A percentile compares a stretch with the other conserved stretches of the same genome.
phyloP scores from a whole-genome alignment of 2,797 vertebrate genomes.

The Eutrigla gurnardus region DNA sequence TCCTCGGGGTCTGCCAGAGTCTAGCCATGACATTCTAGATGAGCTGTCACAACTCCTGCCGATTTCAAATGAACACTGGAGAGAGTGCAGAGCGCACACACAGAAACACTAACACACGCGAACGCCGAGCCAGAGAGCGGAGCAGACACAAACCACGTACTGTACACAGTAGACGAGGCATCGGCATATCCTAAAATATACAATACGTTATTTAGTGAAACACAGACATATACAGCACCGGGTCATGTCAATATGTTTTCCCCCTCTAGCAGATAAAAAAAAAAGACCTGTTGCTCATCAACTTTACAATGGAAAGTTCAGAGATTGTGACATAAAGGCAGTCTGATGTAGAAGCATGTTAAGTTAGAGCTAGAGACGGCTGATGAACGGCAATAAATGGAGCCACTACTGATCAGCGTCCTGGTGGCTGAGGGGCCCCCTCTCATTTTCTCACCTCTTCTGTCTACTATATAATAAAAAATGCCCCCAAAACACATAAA shows the following conservation, averaged over 20 bases:
- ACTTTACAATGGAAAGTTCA: background rate
- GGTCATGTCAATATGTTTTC: conserved; percentile 20
- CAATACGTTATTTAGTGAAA: conserved; percentile 7
- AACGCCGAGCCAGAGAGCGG: background rate
- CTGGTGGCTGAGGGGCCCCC: background rate
- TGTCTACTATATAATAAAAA: background rate
- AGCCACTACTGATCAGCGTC: background rate
- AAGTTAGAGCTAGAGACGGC: background rate
- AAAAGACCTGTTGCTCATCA: conserved; percentile 29
- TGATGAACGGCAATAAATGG: background rate
- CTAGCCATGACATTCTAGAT: conserved; percentile 78
- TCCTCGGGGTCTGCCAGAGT: conserved; percentile 69
- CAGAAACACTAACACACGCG: conserved; percentile 19
- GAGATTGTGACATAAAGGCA: background rate
- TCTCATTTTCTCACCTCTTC: background rate
- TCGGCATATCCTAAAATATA: conserved; percentile 19
- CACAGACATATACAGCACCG: conserved; percentile 1
- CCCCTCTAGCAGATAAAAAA: conserved; percentile 4
- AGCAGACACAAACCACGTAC: conserved; percentile 25
- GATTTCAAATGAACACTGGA: conserved; percentile 69
- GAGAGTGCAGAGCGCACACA: conserved; percentile 24
- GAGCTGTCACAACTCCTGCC: conserved; percentile 80
- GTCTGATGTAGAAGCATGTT: background rate
- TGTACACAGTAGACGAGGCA: conserved; percentile 29
- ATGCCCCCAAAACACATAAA: background rate